phyloP scores from a whole-genome alignment of 1,140 invertebrate genomes.

The Drosophila hydei region DNA sequence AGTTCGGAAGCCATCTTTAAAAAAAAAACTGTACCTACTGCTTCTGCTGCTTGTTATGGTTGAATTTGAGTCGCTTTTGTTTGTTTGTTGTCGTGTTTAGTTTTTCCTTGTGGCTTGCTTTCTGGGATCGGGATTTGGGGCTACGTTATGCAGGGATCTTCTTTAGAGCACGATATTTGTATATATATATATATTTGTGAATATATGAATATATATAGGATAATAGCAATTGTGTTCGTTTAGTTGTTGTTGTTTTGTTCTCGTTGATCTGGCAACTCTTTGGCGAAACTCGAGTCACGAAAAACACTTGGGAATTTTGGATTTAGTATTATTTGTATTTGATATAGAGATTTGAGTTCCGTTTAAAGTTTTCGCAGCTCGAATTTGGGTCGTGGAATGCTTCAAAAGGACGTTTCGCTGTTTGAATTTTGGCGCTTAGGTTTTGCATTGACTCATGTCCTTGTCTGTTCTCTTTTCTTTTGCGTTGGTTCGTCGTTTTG shows the following conservation, averaged over 20 bases:
- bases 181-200: neutral
- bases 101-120: neutral
- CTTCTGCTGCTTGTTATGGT: conserved; percentile 18
- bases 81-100: neutral
- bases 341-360: neutral
- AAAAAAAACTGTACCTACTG: conserved; percentile 20
- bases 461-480: conserved; percentile 25
- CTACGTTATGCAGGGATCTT: conserved; percentile 18
- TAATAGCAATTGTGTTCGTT: neutral
- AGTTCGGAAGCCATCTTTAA: conserved; percentile 82
- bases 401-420: conserved; percentile 29
- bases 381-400: conserved; percentile 37
- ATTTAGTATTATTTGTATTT: conserved; percentile 6
- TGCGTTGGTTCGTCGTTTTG: conserved; percentile 9
- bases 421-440: conserved; percentile 27
- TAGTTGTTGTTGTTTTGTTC: neutral
- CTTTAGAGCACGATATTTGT: no score
- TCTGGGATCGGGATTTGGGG: conserved; percentile 8
- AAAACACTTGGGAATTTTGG: conserved; percentile 13
- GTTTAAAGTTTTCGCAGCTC: conserved; percentile 6
- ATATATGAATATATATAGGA: conserved; percentile 12
- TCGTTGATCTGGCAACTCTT: neutral
- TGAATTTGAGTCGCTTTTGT: neutral
- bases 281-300: neutral
- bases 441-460: conserved; percentile 62